Percentiles rank a stretch among this genome's conserved stretches.
These are phyloP conservation scores for Ranitomeya variabilis DNA, from an alignment of 2,113 vertebrate genomes.

Conservation along the genomic window DNA sequence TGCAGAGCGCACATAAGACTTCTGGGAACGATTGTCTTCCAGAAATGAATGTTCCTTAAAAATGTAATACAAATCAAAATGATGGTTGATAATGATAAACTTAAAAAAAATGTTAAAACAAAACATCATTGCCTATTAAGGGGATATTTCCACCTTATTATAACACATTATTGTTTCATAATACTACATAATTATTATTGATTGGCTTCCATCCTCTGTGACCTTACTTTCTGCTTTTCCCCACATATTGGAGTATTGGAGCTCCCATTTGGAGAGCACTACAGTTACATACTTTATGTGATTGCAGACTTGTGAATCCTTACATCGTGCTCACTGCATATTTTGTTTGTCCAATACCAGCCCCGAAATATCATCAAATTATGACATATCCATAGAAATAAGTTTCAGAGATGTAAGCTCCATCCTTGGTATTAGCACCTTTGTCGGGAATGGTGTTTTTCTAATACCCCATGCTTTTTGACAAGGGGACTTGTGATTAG, in stretches of 20 bases:
- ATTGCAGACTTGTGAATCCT: too few species aligned
- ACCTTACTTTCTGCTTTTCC: neutral
- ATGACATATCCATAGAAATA: too few species aligned
- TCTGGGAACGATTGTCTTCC: conserved; percentile 12
- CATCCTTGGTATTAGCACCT: too few species aligned
- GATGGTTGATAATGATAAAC: neutral
- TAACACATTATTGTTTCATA: neutral
- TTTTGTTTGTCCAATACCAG: too few species aligned
- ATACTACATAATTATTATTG: neutral
- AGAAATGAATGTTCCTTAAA: neutral
- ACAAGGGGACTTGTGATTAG: too few species aligned
- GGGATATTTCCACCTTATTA: neutral
- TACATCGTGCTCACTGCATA: too few species aligned
- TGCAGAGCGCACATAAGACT: neutral
- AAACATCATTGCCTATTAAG: neutral
- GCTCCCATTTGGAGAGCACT: too few species aligned
- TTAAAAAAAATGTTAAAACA: neutral
- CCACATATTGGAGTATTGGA: neutral
- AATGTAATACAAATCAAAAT: neutral
- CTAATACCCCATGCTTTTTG: too few species aligned
- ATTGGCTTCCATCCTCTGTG: neutral
- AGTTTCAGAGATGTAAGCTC: too few species aligned
- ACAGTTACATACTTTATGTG: too few species aligned
- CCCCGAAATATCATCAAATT: neutral
- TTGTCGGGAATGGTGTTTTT: too few species aligned